Evolutionary conservation across 2,888 invertebrate genomes (phyloP), one percentile per base, ranked within the genome.

Genomic region (Unio pictorum): DNA sequence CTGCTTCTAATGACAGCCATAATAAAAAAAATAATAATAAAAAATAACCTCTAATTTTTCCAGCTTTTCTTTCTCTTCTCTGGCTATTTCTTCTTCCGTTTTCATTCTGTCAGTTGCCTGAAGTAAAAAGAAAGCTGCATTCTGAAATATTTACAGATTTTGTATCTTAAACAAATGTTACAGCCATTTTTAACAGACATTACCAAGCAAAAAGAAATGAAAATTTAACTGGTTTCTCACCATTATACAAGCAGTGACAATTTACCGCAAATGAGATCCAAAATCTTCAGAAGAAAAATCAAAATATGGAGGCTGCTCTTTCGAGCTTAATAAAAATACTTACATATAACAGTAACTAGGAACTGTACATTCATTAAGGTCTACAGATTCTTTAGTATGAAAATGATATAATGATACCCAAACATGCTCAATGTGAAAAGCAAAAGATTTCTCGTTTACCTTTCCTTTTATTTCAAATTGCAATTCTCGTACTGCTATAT

Each of bases 101-200:
- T 96, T 95, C 26, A 96, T 89, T 79, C 94, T 94, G 86, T 97
- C 95, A 28, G 95, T 93, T 18, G 94, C 95, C 93, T 93, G 90
- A 66, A 80, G 86, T 34, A 71, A 69, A n/a, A 54, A 30, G n/a
- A 61, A 45, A 45, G 45, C 15, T 45, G 8, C 45, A 45, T 45
- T 15, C 45, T 23, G 23, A 26, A 61, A 60, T 66, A 67, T 28
- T 65, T 23, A 15, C 18, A 61, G n/a, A 64, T 11, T 58, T 26
- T 8, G 61, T 61, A 66, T 26, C 5, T 23, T 15, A 20, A n/a
- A 60, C 28, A 17, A n/a, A 59, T 28, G 5, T 60, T 28, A 60
- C 7, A 15, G 6, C 20, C 28, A 61, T 18, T 30, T 7, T 61
- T 61, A 69, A 68, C 26, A 45, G 23, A 55, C 3, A 26, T 55